These are phyloP conservation scores for Telenomus remus DNA, from an alignment of 1,140 invertebrate genomes.

Conservation along the genomic window DNA sequence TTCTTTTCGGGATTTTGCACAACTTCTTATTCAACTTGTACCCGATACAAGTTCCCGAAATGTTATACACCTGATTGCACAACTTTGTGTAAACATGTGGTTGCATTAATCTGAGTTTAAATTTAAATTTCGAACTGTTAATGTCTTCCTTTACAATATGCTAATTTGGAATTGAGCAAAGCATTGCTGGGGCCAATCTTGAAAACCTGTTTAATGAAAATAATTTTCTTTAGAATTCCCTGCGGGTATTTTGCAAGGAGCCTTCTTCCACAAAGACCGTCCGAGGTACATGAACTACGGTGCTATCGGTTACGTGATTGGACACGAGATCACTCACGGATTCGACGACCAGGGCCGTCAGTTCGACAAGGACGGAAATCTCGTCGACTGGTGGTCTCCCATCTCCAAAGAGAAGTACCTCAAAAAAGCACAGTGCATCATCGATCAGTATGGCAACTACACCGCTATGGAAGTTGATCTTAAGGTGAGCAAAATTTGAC, in stretches of 20 bases:
- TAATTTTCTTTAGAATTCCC: slow-evolving; percentile 82
- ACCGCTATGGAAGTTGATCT: slow-evolving; percentile 81
- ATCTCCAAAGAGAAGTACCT: slow-evolving; percentile 85
- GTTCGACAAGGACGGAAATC: slow-evolving; percentile 92
- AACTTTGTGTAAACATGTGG: too few relatives aligned
- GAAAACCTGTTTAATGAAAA: too few relatives aligned
- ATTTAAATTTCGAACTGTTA: too few relatives aligned
- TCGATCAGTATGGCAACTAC: slow-evolving; percentile 91
- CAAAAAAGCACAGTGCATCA: slow-evolving; percentile 87
- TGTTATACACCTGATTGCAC: too few relatives aligned
- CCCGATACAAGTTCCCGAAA: too few relatives aligned
- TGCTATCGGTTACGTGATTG: slow-evolving; percentile 93
- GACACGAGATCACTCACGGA: slow-evolving; percentile 95
- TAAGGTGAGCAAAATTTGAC: too few relatives aligned
- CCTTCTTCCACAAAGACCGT: slow-evolving; percentile 88
- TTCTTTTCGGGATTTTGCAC: too few relatives aligned
- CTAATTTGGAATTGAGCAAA: too few relatives aligned
- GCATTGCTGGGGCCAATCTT: too few relatives aligned
- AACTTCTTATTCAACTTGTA: too few relatives aligned
- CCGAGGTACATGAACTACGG: slow-evolving; percentile 95
- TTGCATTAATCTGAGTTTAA: too few relatives aligned
- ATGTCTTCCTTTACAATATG: too few relatives aligned
- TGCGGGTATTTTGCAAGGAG: slow-evolving; percentile 91
- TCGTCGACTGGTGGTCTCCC: slow-evolving; percentile 89
- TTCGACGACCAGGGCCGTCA: slow-evolving; percentile 94